Evolutionary conservation across 1,140 invertebrate species (phyloP).

Genomic region (Drosophila subobscura): DNA sequence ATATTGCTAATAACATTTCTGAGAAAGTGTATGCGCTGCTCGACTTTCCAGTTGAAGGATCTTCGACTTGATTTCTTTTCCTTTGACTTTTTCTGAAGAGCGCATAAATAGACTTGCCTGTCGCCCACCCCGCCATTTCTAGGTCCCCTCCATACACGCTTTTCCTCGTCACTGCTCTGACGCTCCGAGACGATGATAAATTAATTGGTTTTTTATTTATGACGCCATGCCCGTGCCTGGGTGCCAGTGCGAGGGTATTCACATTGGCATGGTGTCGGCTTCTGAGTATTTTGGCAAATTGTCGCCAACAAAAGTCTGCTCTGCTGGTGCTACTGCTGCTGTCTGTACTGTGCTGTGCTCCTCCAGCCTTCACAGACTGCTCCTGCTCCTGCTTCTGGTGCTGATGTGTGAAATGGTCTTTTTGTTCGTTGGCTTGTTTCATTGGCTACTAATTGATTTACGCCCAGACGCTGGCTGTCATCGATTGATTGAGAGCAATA

Average conservation of each 20-base stretch:
- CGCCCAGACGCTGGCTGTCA: conserved; percentile 51
- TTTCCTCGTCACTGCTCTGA: conserved; percentile 33
- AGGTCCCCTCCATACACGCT: background rate
- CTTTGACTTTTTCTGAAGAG: conserved; percentile 19
- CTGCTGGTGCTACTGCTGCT: background rate
- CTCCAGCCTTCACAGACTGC: background rate
- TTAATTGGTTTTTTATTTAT: conserved; percentile 81
- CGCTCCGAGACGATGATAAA: conserved; percentile 66
- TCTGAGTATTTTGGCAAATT: conserved; percentile 46
- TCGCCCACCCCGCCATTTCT: background rate
- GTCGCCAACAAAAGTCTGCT: conserved; percentile 24
- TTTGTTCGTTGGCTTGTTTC: conserved; percentile 13
- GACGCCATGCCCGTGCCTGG: conserved; percentile 25
- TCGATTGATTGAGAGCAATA: conserved; percentile 59
- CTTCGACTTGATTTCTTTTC: conserved; percentile 11
- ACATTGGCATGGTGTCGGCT: conserved; percentile 18
- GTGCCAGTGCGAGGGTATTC: conserved; percentile 4
- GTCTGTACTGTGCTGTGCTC: background rate
- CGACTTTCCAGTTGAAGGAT: background rate
- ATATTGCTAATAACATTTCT: background rate
- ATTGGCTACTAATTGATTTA: conserved; percentile 56
- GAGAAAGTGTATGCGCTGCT: conserved; percentile 4
- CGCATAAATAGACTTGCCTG: conserved; percentile 49
- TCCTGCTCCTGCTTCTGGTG: background rate
- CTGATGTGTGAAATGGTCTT: conserved; percentile 44